phyloP scores from a whole-genome alignment of 2,888 invertebrate species.

The Zygothrica quintamaculata region DNA sequence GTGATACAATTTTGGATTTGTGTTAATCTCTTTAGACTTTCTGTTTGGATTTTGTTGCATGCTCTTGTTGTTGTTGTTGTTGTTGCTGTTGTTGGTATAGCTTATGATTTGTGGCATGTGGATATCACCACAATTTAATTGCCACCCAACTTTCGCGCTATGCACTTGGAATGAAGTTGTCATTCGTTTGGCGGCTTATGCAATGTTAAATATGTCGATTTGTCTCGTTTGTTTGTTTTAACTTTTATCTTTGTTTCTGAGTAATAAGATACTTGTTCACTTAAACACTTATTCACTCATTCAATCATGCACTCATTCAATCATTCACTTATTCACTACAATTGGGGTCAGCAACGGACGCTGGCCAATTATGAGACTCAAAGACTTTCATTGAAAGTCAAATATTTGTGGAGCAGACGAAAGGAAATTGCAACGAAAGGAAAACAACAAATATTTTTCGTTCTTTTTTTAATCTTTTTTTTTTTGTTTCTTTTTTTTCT shows the following conservation, averaged over 20 bases:
- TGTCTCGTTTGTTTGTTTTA: conserved; percentile 47
- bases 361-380: conserved; percentile 46
- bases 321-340: too few species aligned
- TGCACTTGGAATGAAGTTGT: conserved; percentile 61
- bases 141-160: conserved; percentile 47
- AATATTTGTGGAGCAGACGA: conserved; percentile 73
- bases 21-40: conserved; percentile 8
- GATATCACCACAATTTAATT: conserved; percentile 45
- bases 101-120: conserved; percentile 40
- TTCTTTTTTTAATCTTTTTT: too few species aligned
- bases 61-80: conserved; percentile 19
- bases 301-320: too few species aligned
- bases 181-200: conserved; percentile 55
- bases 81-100: conserved; percentile 14
- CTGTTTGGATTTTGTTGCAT: conserved; percentile 16
- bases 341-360: conserved; percentile 66
- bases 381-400: conserved; percentile 77
- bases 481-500: too few species aligned
- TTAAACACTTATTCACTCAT: not conserved
- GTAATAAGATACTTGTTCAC: not conserved
- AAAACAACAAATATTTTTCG: conserved; percentile 59
- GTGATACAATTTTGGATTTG: conserved; percentile 33
- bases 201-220: conserved; percentile 67
- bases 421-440: conserved; percentile 76
- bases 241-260: conserved; percentile 12